Base-by-base conservation (phyloP, 2,888 invertebrate genomes). In the Tipula confusa region DNA sequence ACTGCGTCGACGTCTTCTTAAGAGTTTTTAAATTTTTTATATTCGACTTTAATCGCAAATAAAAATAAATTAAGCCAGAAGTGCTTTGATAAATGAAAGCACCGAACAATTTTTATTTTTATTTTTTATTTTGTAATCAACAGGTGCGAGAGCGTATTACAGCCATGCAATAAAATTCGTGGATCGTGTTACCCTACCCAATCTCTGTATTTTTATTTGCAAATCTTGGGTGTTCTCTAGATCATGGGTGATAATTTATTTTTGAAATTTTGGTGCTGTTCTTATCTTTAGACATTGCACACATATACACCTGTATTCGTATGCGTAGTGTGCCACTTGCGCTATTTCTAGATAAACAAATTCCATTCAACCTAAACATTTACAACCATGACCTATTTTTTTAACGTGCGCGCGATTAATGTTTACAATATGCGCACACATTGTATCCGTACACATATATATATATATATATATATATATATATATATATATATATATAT, bases 21-120 rank as follows among this genome's bases (percentile, higher is more conserved):
- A 64, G 24, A 64, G 64, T 24, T 64, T 24, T 64, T 64, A 64
- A 64, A 64, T 64, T 64, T 24, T 64, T 48, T 64, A 24, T 24
- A 64, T 64, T 24, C 24, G 24, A 64, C 64, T 64, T 64, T 64
- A 64, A 64, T 64, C 64, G 64, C 64, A 18, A 64, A 64, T 11
- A 64, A 64, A 64, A 64, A 64, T 64, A 64, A 24, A 64, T 24
- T 64, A 64, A 64, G 64, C 64, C 64, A 64, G 64, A 64, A 64
- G 64, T 64, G 24, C 64, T 64, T 64, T 64, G 64, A 64, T 24
- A 64, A 24, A 24, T 9, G 64, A 24, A 18, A 24, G 24, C 18
- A 9, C 24, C 64, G 24, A 64, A 64, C 13, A n/a, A n/a, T n/a
- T n/a, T n/a, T n/a, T n/a, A n/a, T n/a, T n/a, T n/a, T n/a, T n/a